Evolutionary conservation across 2,888 invertebrate species (phyloP).

Genomic region (Mythimna vitellina): DNA sequence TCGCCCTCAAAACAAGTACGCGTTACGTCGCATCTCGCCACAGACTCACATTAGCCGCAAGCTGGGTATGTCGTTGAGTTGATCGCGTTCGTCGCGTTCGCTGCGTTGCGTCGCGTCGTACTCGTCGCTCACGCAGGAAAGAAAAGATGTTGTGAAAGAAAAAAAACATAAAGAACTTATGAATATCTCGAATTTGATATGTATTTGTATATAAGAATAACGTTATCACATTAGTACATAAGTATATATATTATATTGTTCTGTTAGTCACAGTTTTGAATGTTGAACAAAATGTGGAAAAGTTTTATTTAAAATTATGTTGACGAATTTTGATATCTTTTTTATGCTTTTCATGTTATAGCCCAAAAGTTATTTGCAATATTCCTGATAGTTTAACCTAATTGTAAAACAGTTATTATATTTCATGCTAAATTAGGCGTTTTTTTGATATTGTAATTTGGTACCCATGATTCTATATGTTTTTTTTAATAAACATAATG

Average conservation of each 20-base stretch:
- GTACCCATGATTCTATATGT: background rate
- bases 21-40: background rate
- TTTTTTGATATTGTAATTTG: background rate
- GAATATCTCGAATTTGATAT: slow-evolving; percentile 49
- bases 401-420: background rate
- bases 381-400: background rate
- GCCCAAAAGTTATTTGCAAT: background rate
- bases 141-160: background rate
- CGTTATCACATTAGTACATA: slow-evolving; percentile 58
- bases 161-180: background rate
- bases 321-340: slow-evolving; percentile 10
- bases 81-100: background rate
- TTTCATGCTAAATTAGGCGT: background rate
- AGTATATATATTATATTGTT: slow-evolving; percentile 57
- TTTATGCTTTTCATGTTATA: slow-evolving; percentile 7
- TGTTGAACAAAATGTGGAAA: slow-evolving; percentile 53
- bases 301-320: slow-evolving; percentile 19
- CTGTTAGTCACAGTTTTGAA: slow-evolving; percentile 43
- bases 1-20: background rate
- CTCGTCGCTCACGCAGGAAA: background rate
- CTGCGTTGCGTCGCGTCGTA: background rate
- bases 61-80: background rate
- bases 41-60: background rate
- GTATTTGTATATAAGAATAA: slow-evolving; percentile 58
- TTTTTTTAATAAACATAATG: background rate